Evolutionary conservation across 1,140 invertebrate genomes (phyloP).

Genomic region (Stratiolaelaps scimitus): DNA sequence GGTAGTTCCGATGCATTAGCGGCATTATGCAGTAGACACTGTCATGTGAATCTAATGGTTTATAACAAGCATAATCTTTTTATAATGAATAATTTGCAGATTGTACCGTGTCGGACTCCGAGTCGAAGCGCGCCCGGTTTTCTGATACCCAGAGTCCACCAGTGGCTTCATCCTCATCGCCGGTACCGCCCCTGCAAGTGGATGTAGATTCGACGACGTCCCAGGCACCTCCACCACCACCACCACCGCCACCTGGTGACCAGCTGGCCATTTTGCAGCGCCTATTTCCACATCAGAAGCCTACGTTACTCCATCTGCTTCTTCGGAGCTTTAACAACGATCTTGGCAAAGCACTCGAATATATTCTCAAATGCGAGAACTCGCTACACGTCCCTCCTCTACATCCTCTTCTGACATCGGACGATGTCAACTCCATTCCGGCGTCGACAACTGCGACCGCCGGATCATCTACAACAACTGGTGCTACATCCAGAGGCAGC

Average conservation of each 20-base stretch:
- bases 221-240: neutral
- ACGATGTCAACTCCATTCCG: no score
- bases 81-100: neutral
- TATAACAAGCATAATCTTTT: no score
- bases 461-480: no score
- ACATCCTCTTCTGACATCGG: neutral
- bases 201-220: conserved; percentile 18
- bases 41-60: no score
- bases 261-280: conserved; percentile 16
- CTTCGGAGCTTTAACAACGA: conserved; percentile 19
- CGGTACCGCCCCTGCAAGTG: neutral
- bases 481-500: neutral
- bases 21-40: no score
- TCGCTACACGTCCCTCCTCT: neutral
- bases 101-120: conserved; percentile 16
- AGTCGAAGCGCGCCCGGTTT: conserved; percentile 11
- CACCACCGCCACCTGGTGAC: neutral
- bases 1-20: no score
- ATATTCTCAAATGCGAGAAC: conserved; percentile 13
- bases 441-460: no score
- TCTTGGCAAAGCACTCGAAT: conserved; percentile 12
- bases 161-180: conserved; percentile 15
- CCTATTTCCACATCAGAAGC: conserved; percentile 17
- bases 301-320: conserved; percentile 5
- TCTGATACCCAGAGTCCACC: conserved; percentile 25